Evolutionary conservation across 2,888 invertebrate genomes (phyloP).

Genomic region (Dicroscelio sp.): DNA sequence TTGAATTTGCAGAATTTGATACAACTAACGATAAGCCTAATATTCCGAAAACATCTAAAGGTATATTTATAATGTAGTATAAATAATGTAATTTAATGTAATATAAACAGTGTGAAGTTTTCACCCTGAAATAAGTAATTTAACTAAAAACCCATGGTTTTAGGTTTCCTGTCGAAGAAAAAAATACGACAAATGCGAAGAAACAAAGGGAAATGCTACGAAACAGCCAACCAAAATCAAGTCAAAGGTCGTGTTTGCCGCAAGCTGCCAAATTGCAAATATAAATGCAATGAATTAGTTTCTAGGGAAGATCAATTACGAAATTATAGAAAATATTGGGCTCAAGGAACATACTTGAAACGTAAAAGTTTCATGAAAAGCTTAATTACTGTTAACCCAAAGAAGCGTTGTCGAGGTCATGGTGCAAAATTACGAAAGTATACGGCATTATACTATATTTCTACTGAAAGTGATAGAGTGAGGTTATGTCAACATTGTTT

Average conservation of each 20-base stretch:
- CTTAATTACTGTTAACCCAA: constrained; percentile 4
- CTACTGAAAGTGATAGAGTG: constrained; percentile 6
- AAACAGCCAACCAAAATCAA: background rate
- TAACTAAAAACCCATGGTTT: no score
- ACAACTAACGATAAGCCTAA: no score
- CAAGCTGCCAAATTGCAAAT: background rate
- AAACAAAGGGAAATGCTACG: background rate
- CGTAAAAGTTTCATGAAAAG: constrained; percentile 31
- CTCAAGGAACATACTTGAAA: constrained; percentile 25
- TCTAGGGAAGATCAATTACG: background rate
- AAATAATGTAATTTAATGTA: no score
- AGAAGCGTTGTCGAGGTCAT: background rate
- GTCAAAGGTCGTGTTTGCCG: background rate
- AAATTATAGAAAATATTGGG: constrained; percentile 10
- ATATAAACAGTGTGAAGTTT: no score
- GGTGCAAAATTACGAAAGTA: background rate
- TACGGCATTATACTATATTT: background rate
- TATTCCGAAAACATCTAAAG: no score
- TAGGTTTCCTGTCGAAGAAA: no score
- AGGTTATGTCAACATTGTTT: constrained; percentile 22
- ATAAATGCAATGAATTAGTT: background rate
- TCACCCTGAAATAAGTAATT: no score
- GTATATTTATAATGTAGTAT: no score
- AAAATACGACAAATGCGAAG: constrained; percentile 4
- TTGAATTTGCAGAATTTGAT: no score